These are phyloP conservation scores for Cebidichthys violaceus DNA, from an alignment of 2,113 vertebrate species.

Conservation along the genomic window DNA sequence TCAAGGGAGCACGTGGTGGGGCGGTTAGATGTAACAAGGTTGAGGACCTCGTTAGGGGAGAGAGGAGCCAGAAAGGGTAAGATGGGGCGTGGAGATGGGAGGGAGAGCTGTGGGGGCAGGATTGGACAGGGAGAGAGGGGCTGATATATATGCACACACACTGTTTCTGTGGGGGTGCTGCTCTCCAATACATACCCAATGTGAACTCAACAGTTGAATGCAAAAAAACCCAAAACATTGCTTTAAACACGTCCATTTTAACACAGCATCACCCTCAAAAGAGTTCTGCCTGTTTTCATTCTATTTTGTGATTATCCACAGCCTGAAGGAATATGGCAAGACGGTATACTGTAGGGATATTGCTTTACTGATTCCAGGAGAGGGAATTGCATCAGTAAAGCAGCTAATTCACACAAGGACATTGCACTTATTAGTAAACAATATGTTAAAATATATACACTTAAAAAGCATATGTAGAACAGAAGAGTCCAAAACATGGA, in stretches of 20 bases:
- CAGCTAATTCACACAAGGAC: constrained; percentile 7
- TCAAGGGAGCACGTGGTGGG: too few species aligned
- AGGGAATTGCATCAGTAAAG: constrained; percentile 10
- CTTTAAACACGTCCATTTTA: not conserved
- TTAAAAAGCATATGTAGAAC: not conserved
- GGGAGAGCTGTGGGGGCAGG: too few species aligned
- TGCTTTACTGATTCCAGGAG: constrained; percentile 44
- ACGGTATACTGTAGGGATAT: constrained; percentile 6
- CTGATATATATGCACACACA: too few species aligned
- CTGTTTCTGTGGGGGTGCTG: not conserved
- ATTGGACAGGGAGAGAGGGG: too few species aligned
- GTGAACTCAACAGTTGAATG: not conserved
- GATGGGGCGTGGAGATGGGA: too few species aligned
- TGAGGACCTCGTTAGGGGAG: too few species aligned
- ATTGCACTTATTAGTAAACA: constrained; percentile 14
- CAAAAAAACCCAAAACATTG: not conserved
- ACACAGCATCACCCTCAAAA: constrained; percentile 4
- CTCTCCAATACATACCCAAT: constrained; percentile 7
- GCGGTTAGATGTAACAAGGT: too few species aligned
- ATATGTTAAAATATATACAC: not conserved
- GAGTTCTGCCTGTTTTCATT: constrained; percentile 11
- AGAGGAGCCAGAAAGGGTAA: too few species aligned
- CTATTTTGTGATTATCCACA: constrained; percentile 28
- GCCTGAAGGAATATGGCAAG: constrained; percentile 12
- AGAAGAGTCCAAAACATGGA: not conserved